These are phyloP conservation scores for Octonoba sinensis DNA, from an alignment of 2,888 invertebrate genomes.

Conservation along the genomic window DNA sequence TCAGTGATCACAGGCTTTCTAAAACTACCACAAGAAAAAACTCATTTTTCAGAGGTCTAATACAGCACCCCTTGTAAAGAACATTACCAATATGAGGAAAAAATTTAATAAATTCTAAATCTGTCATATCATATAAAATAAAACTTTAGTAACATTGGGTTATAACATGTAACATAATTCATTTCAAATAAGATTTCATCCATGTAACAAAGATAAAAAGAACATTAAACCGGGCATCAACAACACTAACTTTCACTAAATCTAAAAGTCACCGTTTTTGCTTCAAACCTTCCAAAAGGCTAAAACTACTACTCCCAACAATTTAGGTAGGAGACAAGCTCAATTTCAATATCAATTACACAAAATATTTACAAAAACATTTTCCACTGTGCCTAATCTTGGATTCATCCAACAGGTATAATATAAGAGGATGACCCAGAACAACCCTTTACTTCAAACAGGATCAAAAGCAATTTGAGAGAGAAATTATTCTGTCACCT, in stretches of 20 bases:
- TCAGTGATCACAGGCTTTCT: conserved; percentile 52
- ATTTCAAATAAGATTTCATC: conserved; percentile 45
- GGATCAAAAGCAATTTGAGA: no score
- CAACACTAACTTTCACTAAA: conserved; percentile 60
- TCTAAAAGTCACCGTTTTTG: conserved; percentile 56
- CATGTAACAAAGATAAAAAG: conserved; percentile 50
- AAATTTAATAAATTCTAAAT: conserved; percentile 59
- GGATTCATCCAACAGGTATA: no score
- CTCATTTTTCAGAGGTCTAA: neutral
- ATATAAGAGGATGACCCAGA: no score
- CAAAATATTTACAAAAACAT: conserved; percentile 20
- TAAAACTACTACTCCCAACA: conserved; percentile 39
- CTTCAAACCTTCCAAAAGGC: no score
- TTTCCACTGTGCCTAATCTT: neutral
- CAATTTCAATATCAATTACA: neutral
- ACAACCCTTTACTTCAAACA: no score
- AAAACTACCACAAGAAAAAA: conserved; percentile 58
- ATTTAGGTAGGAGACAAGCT: neutral
- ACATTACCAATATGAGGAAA: no score
- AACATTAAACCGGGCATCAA: conserved; percentile 57
- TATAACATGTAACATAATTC: conserved; percentile 42
- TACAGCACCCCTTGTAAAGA: no score
- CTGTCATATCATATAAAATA: conserved; percentile 51
- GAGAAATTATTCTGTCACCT: no score
- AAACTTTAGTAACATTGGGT: conserved; percentile 54